Base-by-base conservation (phyloP, 2,113 vertebrate species). In the Corythornis madagascariensis region DNA sequence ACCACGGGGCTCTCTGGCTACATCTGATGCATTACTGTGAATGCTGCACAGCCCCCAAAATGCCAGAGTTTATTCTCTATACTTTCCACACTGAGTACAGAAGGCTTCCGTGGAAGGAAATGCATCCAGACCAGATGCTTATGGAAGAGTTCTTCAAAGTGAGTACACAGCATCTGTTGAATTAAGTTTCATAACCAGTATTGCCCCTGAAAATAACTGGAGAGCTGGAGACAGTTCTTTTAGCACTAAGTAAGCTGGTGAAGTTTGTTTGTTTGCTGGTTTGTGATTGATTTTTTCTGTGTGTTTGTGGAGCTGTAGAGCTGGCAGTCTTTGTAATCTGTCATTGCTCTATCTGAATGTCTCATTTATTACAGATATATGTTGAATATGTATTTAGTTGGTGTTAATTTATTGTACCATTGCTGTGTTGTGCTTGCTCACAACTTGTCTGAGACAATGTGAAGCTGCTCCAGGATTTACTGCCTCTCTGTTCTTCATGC, bases 81-180 rank as follows among this genome's bases (percentile, higher is more conserved):
- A 80, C 98, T 42, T 98, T 99, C 86, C 99, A 99, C 86, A 96
- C 96, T 8, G 98, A 98, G 33, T 98, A 99, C 90, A 97, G 43
- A 81, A 97, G 89, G 22, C 98, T 99, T 73, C 98, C 97, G 0
- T 99, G 99, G 99, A 98, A 96, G 94, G 98, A 98, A 74, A 98
- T 99, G 94, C 97, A 98, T 90, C 99, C 99, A 4, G 99, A 99
- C 96, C 98, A 98, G 76, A 92, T 97, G 48, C 98, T 99, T 42
- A 99, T 99, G 99, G 98, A 99, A 94, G 98, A 99, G 79, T 99
- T 99, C 92, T 99, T 99, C 88, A 99, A 98, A 94, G 99, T 99
- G 93, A 96, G 97, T 80, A 84, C 4, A 3, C 17, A 9, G 7
- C 21, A 79, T 35, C n/a, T 77, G 5, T 48, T 86, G 28, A 59